phyloP scores from a whole-genome alignment of 2,113 vertebrate species.

The Ranitomeya variabilis region DNA sequence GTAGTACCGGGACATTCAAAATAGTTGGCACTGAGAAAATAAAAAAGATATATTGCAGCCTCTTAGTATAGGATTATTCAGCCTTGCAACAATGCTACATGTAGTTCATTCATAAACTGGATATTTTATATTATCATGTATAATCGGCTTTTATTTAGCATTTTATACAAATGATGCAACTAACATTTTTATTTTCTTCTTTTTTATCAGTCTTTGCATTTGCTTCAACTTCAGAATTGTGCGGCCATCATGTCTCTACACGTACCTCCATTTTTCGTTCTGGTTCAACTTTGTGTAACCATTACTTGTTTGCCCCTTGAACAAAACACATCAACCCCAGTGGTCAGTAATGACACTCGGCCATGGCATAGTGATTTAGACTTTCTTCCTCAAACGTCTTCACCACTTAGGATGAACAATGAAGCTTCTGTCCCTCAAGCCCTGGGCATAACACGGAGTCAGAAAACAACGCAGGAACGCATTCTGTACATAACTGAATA shows the following conservation, averaged over 20 bases:
- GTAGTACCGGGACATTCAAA: too few species aligned
- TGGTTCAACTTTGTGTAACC: constrained; percentile 13
- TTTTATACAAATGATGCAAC: background rate
- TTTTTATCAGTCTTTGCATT: background rate
- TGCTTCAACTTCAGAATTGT: background rate
- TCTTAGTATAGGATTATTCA: background rate
- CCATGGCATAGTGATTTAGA: background rate
- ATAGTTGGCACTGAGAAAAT: too few species aligned
- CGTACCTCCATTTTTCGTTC: background rate
- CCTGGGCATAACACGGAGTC: background rate
- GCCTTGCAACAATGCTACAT: background rate
- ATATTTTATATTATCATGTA: background rate
- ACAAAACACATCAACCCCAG: background rate
- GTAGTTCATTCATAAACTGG: background rate
- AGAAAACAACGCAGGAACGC: constrained; percentile 9
- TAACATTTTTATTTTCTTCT: background rate
- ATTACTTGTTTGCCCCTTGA: constrained; percentile 3
- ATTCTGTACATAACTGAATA: constrained; percentile 26
- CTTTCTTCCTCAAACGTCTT: background rate
- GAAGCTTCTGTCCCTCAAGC: background rate
- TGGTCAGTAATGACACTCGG: background rate
- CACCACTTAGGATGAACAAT: background rate
- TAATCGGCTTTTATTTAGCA: background rate
- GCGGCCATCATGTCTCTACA: constrained; percentile 6
- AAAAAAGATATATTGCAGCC: background rate